phyloP scores from a whole-genome alignment of 2,113 vertebrate genomes.

The Periophthalmus modestus region DNA sequence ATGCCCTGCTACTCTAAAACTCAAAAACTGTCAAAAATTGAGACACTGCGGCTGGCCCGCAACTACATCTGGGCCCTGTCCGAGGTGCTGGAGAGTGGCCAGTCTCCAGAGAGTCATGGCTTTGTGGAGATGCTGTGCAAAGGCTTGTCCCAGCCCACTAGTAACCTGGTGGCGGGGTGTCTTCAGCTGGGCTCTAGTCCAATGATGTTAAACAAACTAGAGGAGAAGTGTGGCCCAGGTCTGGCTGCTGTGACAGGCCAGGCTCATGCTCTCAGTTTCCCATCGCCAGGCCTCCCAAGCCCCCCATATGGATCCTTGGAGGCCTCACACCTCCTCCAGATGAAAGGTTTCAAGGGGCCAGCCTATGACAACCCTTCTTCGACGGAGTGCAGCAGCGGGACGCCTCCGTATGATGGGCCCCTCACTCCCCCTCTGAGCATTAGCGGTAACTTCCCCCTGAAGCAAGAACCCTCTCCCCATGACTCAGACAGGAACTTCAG shows the following conservation, averaged over 20 bases:
- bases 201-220: slow-evolving; percentile 81
- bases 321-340: slow-evolving; percentile 85
- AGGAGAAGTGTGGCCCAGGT: slow-evolving; percentile 80
- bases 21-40: slow-evolving; percentile 96
- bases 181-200: slow-evolving; percentile 85
- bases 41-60: slow-evolving; percentile 90
- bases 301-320: slow-evolving; percentile 94
- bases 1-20: slow-evolving; percentile 99
- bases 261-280: slow-evolving; percentile 82
- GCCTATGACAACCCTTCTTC: slow-evolving; percentile 84
- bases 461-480: slow-evolving; percentile 87
- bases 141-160: slow-evolving; percentile 97
- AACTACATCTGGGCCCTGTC: slow-evolving; percentile 99
- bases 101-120: slow-evolving; percentile 87
- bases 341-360: slow-evolving; percentile 88
- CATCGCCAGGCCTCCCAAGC: slow-evolving; percentile 91
- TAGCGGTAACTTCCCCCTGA: slow-evolving; percentile 91
- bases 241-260: slow-evolving; percentile 65
- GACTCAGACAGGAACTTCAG: slow-evolving; percentile 87
- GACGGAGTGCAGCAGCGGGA: slow-evolving; percentile 80
- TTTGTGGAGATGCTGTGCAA: slow-evolving; percentile 97
- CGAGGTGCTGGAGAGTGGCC: slow-evolving; percentile 90
- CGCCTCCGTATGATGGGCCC: slow-evolving; percentile 91
- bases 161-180: slow-evolving; percentile 94
- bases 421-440: slow-evolving; percentile 93